Conservation (phyloP, 2,113 vertebrate species). For the Nettapus auritus region DNA sequence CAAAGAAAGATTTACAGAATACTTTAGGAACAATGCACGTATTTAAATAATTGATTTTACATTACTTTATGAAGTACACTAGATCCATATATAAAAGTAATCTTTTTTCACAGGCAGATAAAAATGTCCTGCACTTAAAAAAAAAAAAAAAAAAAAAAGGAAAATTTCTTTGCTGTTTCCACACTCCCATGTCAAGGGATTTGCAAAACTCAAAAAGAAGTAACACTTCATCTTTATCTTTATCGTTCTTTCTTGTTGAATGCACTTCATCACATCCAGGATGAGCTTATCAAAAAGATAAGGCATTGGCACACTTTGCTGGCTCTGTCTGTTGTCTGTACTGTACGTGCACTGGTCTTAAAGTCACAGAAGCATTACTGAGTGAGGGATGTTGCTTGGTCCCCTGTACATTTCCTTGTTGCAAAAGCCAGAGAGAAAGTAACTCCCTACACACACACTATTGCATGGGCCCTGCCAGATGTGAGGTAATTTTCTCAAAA, state of each 20-base stretch:
- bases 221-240: neutral
- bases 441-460: accelerated
- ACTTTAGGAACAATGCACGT: neutral
- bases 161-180: neutral
- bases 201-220: neutral
- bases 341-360: neutral
- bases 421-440: neutral
- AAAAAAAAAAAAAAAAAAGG: neutral
- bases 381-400: neutral
- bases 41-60: neutral
- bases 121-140: neutral
- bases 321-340: neutral
- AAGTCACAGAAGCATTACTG: neutral
- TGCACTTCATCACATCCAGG: neutral
- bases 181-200: neutral
- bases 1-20: neutral
- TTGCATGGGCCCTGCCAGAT: neutral
- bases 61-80: neutral
- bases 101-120: neutral
- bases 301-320: neutral
- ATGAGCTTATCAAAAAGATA: neutral
- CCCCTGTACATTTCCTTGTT: neutral
- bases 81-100: neutral
- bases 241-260: neutral
- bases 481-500: neutral